Base-by-base conservation (phyloP, 2,797 vertebrate species). In the Parauchenoglanis ngamensis region DNA sequence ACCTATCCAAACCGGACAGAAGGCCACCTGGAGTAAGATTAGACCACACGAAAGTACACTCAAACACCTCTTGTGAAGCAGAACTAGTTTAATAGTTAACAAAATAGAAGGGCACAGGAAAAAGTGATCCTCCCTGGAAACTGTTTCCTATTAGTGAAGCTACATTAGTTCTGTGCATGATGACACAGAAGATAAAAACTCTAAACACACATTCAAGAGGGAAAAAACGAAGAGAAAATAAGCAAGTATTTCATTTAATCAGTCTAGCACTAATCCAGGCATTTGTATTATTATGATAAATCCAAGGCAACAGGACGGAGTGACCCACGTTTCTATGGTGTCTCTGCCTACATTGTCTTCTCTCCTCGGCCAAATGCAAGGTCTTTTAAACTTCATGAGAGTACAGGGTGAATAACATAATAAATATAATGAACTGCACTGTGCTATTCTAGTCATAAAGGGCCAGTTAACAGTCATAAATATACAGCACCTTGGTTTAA, bases 11-110 rank as follows among this genome's bases (percentile, higher is more conserved):
- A 88, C 28, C 56, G 44, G 73, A 85, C 67, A 72, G 40, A 86
- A 75, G 52, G 19, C 46, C 79, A 86, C 86, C 89, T 85, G 79
- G 31, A 25, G 88, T 87, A 76, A 88, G 85, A 85, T 84, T 76
- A 82, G 68, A 68, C 65, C 79, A 84, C 65, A 70, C 89, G 86
- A 86, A 70, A 85, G 89, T 86, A 90, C 88, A 89, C 80, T 87
- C 87, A 83, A 59, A 75, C 89, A 89, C 80, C 84, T 87, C 89
- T 89, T 56, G 49, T 88, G 86, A 77, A 86, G 88, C 88, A 90
- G 54, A 77, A 84, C 88, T 89, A 90, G 94, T 94, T 96, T 96
- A 96, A 96, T 95, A 91, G 92, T 96, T 96, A 95, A 96, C 94
- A 94, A 91, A 93, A 92, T 15, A 63, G 87, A 89, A 90, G 52